Conservation (phyloP, 1,140 invertebrate species). For the Brachystomella parvula region DNA sequence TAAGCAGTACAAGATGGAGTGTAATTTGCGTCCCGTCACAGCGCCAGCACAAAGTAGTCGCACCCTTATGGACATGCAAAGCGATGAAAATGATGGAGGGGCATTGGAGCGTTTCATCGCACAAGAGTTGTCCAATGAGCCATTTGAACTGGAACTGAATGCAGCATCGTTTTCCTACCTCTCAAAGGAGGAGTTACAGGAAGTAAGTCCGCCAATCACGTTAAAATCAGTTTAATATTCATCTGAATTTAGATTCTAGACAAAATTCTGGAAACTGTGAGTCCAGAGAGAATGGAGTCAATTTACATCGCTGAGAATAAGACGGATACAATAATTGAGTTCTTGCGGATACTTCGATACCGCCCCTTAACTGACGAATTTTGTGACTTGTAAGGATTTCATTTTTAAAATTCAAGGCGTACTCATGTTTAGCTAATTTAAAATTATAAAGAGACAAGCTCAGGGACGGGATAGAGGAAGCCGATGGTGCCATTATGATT, state of each 20-base stretch:
- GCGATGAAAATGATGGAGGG: neutral
- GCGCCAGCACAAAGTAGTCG: neutral
- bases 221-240: neutral
- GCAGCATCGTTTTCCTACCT: neutral
- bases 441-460: neutral
- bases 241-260: neutral
- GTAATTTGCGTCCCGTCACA: neutral
- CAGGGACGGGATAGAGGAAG: neutral
- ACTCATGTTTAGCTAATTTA: neutral
- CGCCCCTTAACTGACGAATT: neutral
- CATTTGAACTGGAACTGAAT: constrained; percentile 3
- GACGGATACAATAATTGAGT: neutral
- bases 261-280: constrained; percentile 2
- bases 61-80: neutral
- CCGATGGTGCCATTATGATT: neutral
- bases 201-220: neutral
- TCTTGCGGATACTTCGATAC: neutral
- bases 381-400: neutral
- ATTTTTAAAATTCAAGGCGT: too few relatives aligned
- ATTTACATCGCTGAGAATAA: neutral
- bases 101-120: neutral
- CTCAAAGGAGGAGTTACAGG: neutral
- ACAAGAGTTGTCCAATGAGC: neutral
- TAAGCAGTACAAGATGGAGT: neutral
- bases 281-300: neutral